Evolutionary conservation across 1,140 invertebrate species (phyloP).

Genomic region (Myzus persicae): DNA sequence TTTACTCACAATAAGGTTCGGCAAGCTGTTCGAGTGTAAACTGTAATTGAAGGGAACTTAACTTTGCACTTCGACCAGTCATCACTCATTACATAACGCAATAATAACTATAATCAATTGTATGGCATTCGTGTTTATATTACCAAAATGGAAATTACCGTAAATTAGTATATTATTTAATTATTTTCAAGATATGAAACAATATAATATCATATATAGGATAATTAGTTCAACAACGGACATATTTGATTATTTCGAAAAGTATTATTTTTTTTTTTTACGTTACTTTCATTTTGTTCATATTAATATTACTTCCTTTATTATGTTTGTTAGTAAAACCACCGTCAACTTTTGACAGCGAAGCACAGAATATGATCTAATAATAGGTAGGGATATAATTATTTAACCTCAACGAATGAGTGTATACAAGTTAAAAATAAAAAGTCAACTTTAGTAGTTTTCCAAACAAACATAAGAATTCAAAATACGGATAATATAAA

Average conservation of each 20-base stretch:
- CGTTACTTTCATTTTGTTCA: neutral
- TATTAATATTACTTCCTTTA: neutral
- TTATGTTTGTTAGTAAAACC: neutral
- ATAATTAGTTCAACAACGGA: neutral
- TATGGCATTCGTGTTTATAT: neutral
- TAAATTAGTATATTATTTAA: neutral
- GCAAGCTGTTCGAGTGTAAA: neutral
- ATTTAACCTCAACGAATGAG: neutral
- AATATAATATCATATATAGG: neutral
- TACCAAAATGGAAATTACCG: neutral
- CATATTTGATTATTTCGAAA: neutral
- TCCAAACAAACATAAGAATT: neutral
- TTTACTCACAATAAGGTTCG: neutral
- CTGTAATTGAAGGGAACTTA: neutral
- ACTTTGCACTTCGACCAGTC: neutral
- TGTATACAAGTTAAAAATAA: too few relatives aligned
- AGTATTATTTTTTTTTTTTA: neutral
- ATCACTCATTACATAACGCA: neutral
- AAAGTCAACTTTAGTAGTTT: neutral
- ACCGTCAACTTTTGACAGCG: neutral
- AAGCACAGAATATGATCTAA: neutral
- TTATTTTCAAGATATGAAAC: neutral
- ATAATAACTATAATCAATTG: neutral
- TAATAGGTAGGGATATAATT: neutral
- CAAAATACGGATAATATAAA: neutral